Base-by-base conservation (phyloP, 1,140 invertebrate species). In the Hyphantria cunea region DNA sequence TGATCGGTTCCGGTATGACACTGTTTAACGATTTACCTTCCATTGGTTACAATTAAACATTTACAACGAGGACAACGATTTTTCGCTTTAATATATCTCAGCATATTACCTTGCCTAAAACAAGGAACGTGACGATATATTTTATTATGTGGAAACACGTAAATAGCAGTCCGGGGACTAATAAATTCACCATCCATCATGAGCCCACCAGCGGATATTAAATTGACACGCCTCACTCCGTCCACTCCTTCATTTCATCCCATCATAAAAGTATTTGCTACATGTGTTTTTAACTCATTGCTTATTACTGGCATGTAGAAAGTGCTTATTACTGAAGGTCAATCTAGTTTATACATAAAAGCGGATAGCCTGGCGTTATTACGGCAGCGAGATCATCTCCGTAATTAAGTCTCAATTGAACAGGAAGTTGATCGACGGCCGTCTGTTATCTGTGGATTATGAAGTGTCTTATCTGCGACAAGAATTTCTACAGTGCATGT, bases 161-260 rank as follows among this genome's bases (percentile, higher is more conserved):
- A 74, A 71, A 70, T 15, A 72, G 71, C 73, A 67, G 70, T 66
- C 64, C 64, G 70, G 74, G 73, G 75, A 72, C 75, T 78, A 86
- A 88, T 88, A 82, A 83, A 84, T 82, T 72, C 67, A 66, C 72
- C 80, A 83, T 84, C 78, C 70, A 86, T 84, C 81, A 84, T 72
- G 69, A 70, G 78, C 59, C 77, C 75, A 80, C 78, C 82, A 73
- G 74, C 79, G 83, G 82, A 86, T 85, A 85, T 84, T 80, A 82
- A 84, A 84, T 81, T 79, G 86, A 86, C 82, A 85, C 84, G 82
- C 77, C 81, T 84, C 70, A 69, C 70, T 78, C 63, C 42, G 68
- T 72, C 70, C 76, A 71, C 74, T 74, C 74, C 56, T 60, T 69
- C 74, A 78, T 78, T 76, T 83, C 74, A 76, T 79, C 66, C 73